phyloP scores from a whole-genome alignment of 2,113 vertebrate species.

The Oxyura jamaicensis region DNA sequence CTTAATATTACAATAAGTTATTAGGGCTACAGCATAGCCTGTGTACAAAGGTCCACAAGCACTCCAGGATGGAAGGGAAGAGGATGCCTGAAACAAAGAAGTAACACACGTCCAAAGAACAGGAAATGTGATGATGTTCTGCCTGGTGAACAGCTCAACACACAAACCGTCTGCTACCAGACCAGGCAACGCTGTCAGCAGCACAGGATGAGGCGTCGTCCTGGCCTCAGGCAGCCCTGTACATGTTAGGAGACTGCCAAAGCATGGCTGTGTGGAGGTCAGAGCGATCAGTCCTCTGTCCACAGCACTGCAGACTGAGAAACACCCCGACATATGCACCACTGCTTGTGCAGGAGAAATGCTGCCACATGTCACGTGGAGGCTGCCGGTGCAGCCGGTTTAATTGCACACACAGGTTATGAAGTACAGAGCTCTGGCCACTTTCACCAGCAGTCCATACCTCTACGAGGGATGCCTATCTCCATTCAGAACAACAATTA shows the following conservation, averaged over 20 bases:
- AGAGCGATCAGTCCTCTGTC: neutral
- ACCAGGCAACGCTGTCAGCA: neutral
- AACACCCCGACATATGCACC: neutral
- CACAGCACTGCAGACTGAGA: neutral
- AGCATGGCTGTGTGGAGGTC: neutral
- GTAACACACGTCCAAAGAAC: neutral
- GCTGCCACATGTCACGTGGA: neutral
- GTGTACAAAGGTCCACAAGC: too few relatives aligned
- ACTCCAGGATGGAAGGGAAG: neutral
- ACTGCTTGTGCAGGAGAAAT: accelerated
- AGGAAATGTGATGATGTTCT: neutral
- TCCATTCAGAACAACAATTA: neutral
- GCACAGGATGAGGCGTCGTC: neutral
- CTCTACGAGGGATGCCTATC: neutral
- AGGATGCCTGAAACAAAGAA: too few relatives aligned
- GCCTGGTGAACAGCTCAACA: neutral
- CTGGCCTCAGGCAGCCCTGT: too few relatives aligned
- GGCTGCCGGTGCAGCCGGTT: neutral
- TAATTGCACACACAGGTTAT: neutral
- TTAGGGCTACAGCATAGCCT: neutral
- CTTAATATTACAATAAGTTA: neutral
- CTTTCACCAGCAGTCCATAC: neutral
- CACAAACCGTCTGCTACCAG: neutral
- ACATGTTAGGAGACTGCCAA: neutral
- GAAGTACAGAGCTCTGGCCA: neutral